Evolutionary conservation across 2,113 vertebrate species (phyloP).

Genomic region (Oncorhynchus gorbuscha): DNA sequence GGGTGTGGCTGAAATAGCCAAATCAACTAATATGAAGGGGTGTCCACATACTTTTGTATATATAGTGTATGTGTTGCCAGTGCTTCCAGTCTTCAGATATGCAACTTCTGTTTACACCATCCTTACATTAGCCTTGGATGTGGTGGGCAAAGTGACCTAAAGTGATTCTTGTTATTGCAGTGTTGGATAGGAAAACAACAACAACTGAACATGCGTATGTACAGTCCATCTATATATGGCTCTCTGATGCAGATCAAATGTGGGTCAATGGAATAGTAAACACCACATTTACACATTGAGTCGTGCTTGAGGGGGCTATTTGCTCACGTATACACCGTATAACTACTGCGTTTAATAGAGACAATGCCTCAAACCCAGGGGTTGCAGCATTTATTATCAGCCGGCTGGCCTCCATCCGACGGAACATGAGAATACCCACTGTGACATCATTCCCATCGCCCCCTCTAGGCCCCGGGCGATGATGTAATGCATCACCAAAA

Average conservation of each 20-base stretch:
- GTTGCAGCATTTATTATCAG: conserved; percentile 40
- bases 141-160: not conserved
- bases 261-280: not conserved
- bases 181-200: not conserved
- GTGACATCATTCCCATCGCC: conserved; percentile 78
- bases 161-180: not conserved
- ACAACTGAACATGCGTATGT: too few relatives aligned
- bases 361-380: conserved; percentile 45
- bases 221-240: too few relatives aligned
- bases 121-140: too few relatives aligned
- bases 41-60: too few relatives aligned
- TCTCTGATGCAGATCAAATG: not conserved
- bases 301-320: not conserved
- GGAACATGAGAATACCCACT: conserved; percentile 35
- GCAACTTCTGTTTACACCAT: too few relatives aligned
- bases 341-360: conserved; percentile 24
- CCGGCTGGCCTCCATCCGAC: conserved; percentile 43
- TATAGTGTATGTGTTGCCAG: too few relatives aligned
- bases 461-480: conserved; percentile 52
- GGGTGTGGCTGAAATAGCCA: too few relatives aligned
- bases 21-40: too few relatives aligned
- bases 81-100: too few relatives aligned
- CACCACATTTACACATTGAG: not conserved
- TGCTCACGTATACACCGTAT: not conserved
- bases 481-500: conserved; percentile 77